Evolutionary conservation across 2,113 vertebrate genomes (phyloP).

Genomic region (Pteropus alecto): DNA sequence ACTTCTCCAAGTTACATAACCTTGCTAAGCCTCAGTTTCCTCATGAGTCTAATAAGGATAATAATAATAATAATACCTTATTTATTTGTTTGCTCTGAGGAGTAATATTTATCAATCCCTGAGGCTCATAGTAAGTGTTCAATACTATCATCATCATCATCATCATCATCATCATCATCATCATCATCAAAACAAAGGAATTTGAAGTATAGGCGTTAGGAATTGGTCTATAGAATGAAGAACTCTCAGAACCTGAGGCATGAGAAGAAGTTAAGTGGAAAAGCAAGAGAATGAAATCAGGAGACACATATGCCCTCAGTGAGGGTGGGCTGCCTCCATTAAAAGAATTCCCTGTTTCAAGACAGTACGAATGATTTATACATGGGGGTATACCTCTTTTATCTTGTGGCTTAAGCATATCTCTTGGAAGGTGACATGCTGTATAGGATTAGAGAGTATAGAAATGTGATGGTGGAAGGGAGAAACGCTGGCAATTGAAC

Average conservation of each 20-base stretch:
- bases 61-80: background rate
- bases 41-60: background rate
- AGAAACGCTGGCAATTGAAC: background rate
- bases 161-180: background rate
- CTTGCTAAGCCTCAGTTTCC: conserved; percentile 14
- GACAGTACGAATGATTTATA: background rate
- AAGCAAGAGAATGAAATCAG: conserved; percentile 15
- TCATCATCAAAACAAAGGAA: background rate
- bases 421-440: background rate
- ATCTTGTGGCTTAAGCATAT: background rate
- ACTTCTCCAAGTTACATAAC: background rate
- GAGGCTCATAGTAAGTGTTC: background rate
- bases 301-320: background rate
- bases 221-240: background rate
- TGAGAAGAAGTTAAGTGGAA: background rate
- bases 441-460: background rate
- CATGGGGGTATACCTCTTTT: background rate
- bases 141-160: background rate
- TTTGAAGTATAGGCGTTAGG: background rate
- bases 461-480: background rate
- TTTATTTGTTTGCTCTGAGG: background rate
- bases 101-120: background rate
- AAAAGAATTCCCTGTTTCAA: background rate
- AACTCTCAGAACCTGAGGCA: background rate
- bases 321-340: background rate